A percentile compares a stretch with the other conserved stretches of the same genome.
phyloP scores from a whole-genome alignment of 2,113 vertebrate genomes.

The Tupaia tana region DNA sequence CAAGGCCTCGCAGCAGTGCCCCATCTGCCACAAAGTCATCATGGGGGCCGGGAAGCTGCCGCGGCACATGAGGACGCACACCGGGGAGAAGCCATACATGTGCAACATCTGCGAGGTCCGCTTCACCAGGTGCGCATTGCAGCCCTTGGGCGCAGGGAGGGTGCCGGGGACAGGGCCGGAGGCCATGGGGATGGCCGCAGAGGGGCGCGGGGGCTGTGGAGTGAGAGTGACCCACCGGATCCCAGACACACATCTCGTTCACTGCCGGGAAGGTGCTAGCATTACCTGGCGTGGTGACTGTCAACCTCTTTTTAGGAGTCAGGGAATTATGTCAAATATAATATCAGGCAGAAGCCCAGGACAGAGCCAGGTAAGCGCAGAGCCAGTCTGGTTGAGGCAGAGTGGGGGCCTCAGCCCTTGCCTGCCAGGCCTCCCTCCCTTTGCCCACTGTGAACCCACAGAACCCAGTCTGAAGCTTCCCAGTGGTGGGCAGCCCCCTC shows the following conservation, averaged over 20 bases:
- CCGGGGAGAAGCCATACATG: conserved; percentile 99
- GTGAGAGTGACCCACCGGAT: background rate
- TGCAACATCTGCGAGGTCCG: conserved; percentile 99
- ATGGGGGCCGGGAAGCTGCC: conserved; percentile 98
- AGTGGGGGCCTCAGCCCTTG: background rate
- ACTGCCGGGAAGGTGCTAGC: background rate
- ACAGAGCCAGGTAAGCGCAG: background rate
- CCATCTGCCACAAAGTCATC: conserved; percentile 99
- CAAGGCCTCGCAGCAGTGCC: conserved; percentile 98
- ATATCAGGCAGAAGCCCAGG: background rate
- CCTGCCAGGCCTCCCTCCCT: too few relatives aligned
- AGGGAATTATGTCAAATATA: background rate
- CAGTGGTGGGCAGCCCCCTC: rapidly evolving
- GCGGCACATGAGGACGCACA: conserved; percentile 98
- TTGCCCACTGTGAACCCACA: background rate
- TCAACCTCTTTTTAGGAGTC: background rate
- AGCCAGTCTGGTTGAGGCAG: background rate
- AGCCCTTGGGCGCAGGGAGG: rapidly evolving
- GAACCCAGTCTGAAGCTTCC: background rate
- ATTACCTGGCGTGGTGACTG: background rate
- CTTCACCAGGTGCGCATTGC: conserved; percentile 94
- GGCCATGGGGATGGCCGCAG: rapidly evolving
- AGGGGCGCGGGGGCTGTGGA: rapidly evolving
- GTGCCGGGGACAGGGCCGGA: background rate
- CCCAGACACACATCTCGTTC: background rate